Base-by-base conservation (phyloP, 1,140 invertebrate genomes). In the Cryptotermes secundus region DNA sequence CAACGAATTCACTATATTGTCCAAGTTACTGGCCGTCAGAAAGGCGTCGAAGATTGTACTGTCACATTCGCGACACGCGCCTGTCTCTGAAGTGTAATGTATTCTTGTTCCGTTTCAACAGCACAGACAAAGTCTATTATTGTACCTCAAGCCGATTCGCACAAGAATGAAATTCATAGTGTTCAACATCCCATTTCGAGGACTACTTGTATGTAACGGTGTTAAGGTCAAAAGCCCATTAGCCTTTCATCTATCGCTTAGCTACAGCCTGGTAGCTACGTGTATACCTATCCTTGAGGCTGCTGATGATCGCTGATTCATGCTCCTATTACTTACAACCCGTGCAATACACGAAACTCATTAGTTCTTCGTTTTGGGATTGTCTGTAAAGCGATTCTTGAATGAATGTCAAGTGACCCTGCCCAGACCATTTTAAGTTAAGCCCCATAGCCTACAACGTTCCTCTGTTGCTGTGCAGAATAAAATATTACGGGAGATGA, bases 401-500 rank as follows among this genome's bases (percentile, higher is more conserved):
- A 72, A 72, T 72, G 59, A 72, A 72, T 72, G 53, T 26, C 4
- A n/a, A 72, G 59, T 72, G 59, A 72, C 59, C 59, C 59, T 72
- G 59, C 59, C 59, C 59, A 72, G 59, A 72, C 59, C 59, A 72
- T 72, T 72, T 72, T 31, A 31, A 72, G 59, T 72, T 72, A 31
- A 72, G 7, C 31, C 59, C 59, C n/a, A 22, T 72, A 31, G 59
- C 59, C 59, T 72, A 72, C 26, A 72, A 7, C 59, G 31, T 31
- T 4, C 45, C 45, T 19, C 14, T 49, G 45, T 49, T 49, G 45
- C 45, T 49, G 45, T 49, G 59, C 59, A 31, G 59, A 72, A 72
- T 72, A 72, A n/a, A 72, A 72, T 72, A 72, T 72, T 72, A 72
- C 59, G 59, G 59, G 26, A 72, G 59, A 72, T 72, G 26, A 72